Conservation (phyloP, 1,140 invertebrate genomes). For the Papilio helenus region DNA sequence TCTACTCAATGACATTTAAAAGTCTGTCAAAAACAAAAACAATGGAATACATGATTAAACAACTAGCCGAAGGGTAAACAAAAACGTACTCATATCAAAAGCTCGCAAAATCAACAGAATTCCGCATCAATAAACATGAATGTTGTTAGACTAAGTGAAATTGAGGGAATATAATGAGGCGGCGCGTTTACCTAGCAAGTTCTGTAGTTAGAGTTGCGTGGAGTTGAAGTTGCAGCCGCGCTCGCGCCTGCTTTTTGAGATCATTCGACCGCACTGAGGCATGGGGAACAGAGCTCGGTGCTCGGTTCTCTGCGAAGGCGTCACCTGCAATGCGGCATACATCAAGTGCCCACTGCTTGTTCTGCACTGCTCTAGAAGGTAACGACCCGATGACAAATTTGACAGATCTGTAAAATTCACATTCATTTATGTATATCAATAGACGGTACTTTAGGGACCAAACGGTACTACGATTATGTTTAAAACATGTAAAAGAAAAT, state of each 20-base stretch:
- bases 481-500: too few relatives aligned
- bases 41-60: background rate
- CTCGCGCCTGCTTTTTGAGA: slow-evolving; percentile 38
- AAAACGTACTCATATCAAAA: slow-evolving; percentile 29
- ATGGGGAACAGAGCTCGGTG: background rate
- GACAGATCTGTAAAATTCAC: background rate
- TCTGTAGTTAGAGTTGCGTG: slow-evolving; percentile 37
- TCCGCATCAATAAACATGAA: slow-evolving; percentile 38
- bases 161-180: slow-evolving; percentile 40
- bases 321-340: slow-evolving; percentile 37
- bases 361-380: background rate
- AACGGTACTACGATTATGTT: too few relatives aligned
- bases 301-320: slow-evolving; percentile 23
- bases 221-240: slow-evolving; percentile 34
- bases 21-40: background rate
- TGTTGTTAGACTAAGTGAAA: slow-evolving; percentile 41
- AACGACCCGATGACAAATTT: slow-evolving; percentile 27
- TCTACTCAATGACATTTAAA: background rate
- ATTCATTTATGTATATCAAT: too few relatives aligned
- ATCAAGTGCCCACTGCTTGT: slow-evolving; percentile 36
- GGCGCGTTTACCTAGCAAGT: slow-evolving; percentile 35
- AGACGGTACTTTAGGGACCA: too few relatives aligned
- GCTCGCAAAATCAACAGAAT: slow-evolving; percentile 32
- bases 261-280: slow-evolving; percentile 36
- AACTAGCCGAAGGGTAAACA: slow-evolving; percentile 7